Base-by-base conservation (phyloP, 2,888 invertebrate genomes). In the Hermodice carunculata region DNA sequence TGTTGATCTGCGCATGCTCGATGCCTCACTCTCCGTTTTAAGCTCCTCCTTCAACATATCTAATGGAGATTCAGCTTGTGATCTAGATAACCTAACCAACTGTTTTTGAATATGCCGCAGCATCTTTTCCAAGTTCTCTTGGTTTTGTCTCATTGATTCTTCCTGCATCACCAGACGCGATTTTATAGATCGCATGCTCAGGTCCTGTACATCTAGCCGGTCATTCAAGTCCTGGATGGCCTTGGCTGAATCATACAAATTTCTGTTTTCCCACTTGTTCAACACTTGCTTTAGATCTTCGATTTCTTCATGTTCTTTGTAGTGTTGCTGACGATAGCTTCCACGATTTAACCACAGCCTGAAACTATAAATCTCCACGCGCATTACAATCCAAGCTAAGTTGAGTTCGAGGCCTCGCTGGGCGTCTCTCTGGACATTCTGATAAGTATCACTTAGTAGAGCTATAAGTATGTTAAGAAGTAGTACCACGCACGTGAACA, bases 401-500 rank as follows among this genome's bases (percentile, higher is more conserved):
- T 79, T 80, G 51, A 80, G 76, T 61, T 80, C 79, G 29, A 81
- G 64, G 14, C 78, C 80, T 19, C 80, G 66, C 42, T 79, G 78
- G 2, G 80, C 81, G 59, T 81, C 79, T 14, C 76, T 67, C 61
- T 80, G 79, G 2, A 80, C 77, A 53, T 79, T 77, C 65, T 81
- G 80, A 70, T 81, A 81, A 8, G 81, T 80, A 70, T 81, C 81
- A 24, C 75, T 75, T 28, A 81, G 70, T 65, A 81, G 81, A 29
- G 81, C 81, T 46, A 81, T 81, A 24, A 81, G 73, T 54, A 81
- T 78, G 69, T 79, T 81, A 31, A 81, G 67, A 32, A 81, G 66
- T 26, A 81, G 73, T 29, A 81, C 80, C 60, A 74, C 73, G 64
- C 77, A 78, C 1, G 76, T 74, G 59, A 81, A 76, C 53, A 81